These are phyloP conservation scores for Paracentrotus lividus DNA, from an alignment of 53 echinoderm and acorn worm species.

Conservation along the genomic window DNA sequence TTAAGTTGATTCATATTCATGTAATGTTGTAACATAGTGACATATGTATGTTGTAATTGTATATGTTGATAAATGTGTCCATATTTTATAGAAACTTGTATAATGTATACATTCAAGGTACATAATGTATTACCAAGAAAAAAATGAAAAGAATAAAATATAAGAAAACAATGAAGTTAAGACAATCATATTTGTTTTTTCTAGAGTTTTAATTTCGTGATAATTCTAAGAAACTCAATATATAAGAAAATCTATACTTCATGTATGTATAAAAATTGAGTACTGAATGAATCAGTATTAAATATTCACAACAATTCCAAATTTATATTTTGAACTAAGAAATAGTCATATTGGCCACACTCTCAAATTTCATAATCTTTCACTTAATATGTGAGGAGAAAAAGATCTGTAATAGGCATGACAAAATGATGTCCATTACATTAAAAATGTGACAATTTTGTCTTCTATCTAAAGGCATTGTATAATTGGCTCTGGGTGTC, in stretches of 20 bases:
- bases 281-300: slow-evolving; percentile 16
- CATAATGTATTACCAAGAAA: not conserved
- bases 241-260: not conserved
- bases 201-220: not conserved
- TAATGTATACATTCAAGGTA: not conserved
- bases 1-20: not conserved
- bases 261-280: not conserved
- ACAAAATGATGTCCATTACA: too few species aligned
- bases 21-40: slow-evolving; percentile 15
- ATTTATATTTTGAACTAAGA: not conserved
- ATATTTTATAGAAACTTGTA: slow-evolving; percentile 39
- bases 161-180: not conserved
- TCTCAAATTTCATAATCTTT: too few species aligned
- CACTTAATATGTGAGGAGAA: too few species aligned
- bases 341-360: too few species aligned
- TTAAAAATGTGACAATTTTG: too few species aligned
- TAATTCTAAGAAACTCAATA: slow-evolving; percentile 27
- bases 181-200: not conserved
- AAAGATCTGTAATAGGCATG: too few species aligned
- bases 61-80: not conserved
- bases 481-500: too few species aligned
- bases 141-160: not conserved
- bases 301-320: not conserved
- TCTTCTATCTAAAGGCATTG: too few species aligned
- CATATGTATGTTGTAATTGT: not conserved